Conservation (phyloP, 2,797 vertebrate species). For the Cyclura pinguis region DNA sequence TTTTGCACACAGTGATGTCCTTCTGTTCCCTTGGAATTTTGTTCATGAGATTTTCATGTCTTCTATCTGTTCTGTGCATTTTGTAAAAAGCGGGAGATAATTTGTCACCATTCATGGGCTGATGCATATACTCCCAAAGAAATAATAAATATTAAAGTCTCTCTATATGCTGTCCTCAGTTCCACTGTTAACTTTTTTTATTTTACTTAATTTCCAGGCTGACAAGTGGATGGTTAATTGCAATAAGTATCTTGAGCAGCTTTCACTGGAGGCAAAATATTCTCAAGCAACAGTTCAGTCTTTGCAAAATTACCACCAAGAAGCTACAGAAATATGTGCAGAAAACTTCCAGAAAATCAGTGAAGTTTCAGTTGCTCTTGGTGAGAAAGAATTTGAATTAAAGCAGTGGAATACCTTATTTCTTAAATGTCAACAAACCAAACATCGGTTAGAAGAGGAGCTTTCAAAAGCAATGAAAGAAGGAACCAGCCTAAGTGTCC, state of each 20-base stretch:
- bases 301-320: constrained; percentile 79
- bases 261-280: constrained; percentile 68
- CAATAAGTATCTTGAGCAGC: constrained; percentile 78
- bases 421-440: constrained; percentile 82
- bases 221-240: constrained; percentile 82
- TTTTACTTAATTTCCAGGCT: constrained; percentile 69
- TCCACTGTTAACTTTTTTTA: not conserved
- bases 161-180: not conserved
- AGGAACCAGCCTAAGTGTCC: not conserved
- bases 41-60: too few species aligned
- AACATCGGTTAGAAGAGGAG: constrained; percentile 79
- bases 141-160: not conserved
- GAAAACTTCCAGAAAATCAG: constrained; percentile 83
- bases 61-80: not conserved
- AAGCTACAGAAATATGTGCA: constrained; percentile 82
- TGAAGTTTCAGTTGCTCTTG: constrained; percentile 78
- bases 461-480: constrained; percentile 61
- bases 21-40: not conserved
- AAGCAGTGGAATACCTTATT: constrained; percentile 81
- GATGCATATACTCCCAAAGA: not conserved
- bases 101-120: not conserved
- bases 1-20: not conserved
- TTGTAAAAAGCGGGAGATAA: not conserved
- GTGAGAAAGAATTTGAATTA: constrained; percentile 75
- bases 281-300: constrained; percentile 72